Evolutionary conservation across 1,140 invertebrate genomes (phyloP), one percentile per base, ranked within the genome.

Genomic region (Drosophila sulfurigaster): DNA sequence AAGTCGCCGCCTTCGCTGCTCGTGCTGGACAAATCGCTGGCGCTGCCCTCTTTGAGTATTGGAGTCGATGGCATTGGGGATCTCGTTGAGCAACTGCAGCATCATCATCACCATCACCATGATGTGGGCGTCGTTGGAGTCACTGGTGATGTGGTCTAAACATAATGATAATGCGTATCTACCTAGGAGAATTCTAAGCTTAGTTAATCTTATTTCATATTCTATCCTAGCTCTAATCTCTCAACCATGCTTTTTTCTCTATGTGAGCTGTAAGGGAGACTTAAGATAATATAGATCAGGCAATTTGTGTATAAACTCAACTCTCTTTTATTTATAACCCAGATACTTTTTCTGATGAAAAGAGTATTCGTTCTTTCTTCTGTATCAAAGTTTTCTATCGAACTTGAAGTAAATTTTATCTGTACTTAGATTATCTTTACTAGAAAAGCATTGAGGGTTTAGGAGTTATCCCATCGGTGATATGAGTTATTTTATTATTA

Each of bases 21-120:
- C 35, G 89, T 91, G 68, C 67, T 91, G 62, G 90, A 91, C n/a
- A 91, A 90, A 30, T 57, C 85, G 54, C 63, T 89, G 30, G 57
- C 86, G 51, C 64, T 89, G 72, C 90, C 86, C 32, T 80, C 89
- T 13, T 30, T 91, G 15, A 91, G 85, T 52, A 89, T 91, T 5
- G 86, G 82, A 0, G 76, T 91, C 5, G 85, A 87, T 25, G 86
- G 81, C 3, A 88, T 91, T 5, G 77, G 73, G 8, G 88, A 91
- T 62, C 74, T 91, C 1, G 80, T 91, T 1, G 81, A 85, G 63
- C 83, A 83, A 20, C 77, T 83, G 56, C 83, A 88, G 68, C 78
- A 79, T 10, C 74, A 79, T 35, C 71, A 77, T 30, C 63, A 74
- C 6, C 67, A 75, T 7, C 58, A 75, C 5, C 69, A 72, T 5